Evolutionary conservation across 2,888 invertebrate species (phyloP), one percentile per base, ranked within the genome.

Genomic region (Caenorhabditis sp.): DNA sequence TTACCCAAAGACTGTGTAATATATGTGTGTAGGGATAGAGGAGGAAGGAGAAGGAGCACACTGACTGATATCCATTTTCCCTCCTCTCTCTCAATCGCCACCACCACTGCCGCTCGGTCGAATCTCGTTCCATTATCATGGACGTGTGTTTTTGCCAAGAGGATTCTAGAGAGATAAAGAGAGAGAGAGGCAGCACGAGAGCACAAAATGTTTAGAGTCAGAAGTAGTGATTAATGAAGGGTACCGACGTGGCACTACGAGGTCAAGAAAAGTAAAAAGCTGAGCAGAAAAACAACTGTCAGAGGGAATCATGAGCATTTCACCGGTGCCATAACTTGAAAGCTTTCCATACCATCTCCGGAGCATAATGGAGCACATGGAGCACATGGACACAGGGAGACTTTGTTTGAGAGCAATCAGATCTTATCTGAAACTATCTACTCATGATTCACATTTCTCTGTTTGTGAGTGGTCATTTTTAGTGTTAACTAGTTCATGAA

Each of bases 91-190:
- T 26, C 77, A 22, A 70, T 68, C 58, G 68, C 69, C 49, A 41
- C 54, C 44, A 14, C 41, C 58, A 35, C 58, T 31, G 61, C 73
- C 44, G 63, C 24, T 26, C 54, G 26, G 31, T 24, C 63, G 77
- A 70, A 77, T 77, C 63, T 70, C 77, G 77, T 77, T 77, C 77
- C 77, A 69, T 69, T 77, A 70, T 77, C 70, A 61, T 54, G 69
- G 69, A 66, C 75, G 75, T 66, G 66, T 75, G 66, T 75, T 75
- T 75, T 75, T 75, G 74, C 41, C 22, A 31, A 31, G 58, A 47
- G 49, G 24, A 64, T 24, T 26, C 22, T 6, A 74, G 63, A 54
- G 54, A 54, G 24, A 54, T 1, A 22, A n/a, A 63, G 59, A 44
- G 24, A 12, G 24, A 12, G 24, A n/a, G 19, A 41, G n/a, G 26